These are phyloP conservation scores for Drosophila picticornis DNA, from an alignment of 2,888 invertebrate species.

Conservation along the genomic window DNA sequence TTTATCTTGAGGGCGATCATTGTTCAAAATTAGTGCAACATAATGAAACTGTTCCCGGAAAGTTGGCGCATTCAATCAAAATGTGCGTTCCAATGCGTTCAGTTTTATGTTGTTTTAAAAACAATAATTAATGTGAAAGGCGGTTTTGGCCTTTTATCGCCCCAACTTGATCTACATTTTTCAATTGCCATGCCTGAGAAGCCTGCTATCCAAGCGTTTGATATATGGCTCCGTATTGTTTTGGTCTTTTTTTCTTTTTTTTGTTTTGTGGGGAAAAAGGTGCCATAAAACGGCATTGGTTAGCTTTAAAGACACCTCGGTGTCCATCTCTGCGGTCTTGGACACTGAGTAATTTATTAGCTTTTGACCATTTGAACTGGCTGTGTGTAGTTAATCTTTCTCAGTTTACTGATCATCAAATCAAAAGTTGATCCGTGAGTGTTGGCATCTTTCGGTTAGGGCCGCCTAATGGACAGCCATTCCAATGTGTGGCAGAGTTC, in stretches of 20 bases:
- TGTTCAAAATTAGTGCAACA: slow-evolving; percentile 59
- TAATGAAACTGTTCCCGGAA: slow-evolving; percentile 77
- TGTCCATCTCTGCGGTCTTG: slow-evolving; percentile 15
- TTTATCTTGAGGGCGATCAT: slow-evolving; percentile 51
- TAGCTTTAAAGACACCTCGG: slow-evolving; percentile 39
- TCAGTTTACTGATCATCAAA: slow-evolving; percentile 75
- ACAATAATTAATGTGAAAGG: slow-evolving; percentile 79
- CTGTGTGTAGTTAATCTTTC: slow-evolving; percentile 62
- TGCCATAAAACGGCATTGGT: slow-evolving; percentile 63
- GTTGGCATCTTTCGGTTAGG: slow-evolving; percentile 61
- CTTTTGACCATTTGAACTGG: slow-evolving; percentile 64
- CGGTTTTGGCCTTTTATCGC: slow-evolving; percentile 65
- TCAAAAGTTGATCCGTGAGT: slow-evolving; percentile 49
- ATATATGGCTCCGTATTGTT: slow-evolving; percentile 28
- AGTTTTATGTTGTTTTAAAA: slow-evolving; percentile 67
- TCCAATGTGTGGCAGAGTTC: slow-evolving; percentile 54
- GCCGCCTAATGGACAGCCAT: slow-evolving; percentile 28
- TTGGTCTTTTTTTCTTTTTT: slow-evolving; percentile 20
- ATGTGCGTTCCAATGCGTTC: slow-evolving; percentile 59
- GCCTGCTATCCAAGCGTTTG: slow-evolving; percentile 33
- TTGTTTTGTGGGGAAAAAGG: slow-evolving; percentile 32
- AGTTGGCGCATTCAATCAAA: slow-evolving; percentile 69
- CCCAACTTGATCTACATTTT: slow-evolving; percentile 74
- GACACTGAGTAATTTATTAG: slow-evolving; percentile 66
- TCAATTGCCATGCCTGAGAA: slow-evolving; percentile 51